These are phyloP conservation scores for Halocynthia roretzi DNA, from an alignment of 23 tunicate species.

Conservation along the genomic window DNA sequence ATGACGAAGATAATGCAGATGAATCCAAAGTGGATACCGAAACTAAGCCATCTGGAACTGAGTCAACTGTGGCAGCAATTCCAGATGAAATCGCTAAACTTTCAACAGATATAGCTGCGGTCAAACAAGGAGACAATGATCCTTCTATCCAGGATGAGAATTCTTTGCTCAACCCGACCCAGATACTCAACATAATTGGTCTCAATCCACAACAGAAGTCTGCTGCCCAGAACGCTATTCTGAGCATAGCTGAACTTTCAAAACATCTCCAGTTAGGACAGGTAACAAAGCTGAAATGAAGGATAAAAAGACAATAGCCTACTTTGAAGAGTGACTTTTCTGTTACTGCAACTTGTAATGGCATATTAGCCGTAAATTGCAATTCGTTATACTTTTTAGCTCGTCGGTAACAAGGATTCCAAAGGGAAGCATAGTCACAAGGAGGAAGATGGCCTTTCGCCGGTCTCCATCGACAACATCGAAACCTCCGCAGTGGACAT, in stretches of 20 bases:
- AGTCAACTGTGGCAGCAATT: too few species aligned
- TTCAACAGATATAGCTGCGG: too few species aligned
- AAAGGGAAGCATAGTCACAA: conserved; percentile 25
- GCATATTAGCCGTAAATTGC: not conserved
- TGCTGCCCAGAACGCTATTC: conserved; percentile 74
- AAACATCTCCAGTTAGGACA: conserved; percentile 75
- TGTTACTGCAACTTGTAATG: not conserved
- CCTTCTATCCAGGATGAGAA: not conserved
- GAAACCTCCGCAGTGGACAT: conserved; percentile 92
- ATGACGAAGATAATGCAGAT: too few species aligned
- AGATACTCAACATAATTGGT: conserved; percentile 79
- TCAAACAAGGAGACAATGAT: too few species aligned
- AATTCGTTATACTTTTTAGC: not conserved
- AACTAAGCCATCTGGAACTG: too few species aligned
- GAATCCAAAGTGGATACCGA: too few species aligned
- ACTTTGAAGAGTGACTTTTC: not conserved
- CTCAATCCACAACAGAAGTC: conserved; percentile 64
- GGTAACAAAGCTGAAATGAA: conserved; percentile 11
- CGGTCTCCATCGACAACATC: conserved; percentile 57
- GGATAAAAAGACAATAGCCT: too few species aligned
- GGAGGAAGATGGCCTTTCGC: conserved; percentile 70
- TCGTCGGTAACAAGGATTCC: not conserved
- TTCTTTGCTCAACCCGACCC: conserved; percentile 71
- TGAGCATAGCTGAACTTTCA: conserved; percentile 86
- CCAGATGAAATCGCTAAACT: too few species aligned